A percentile compares a stretch with the other conserved stretches of the same genome.
Evolutionary conservation across 2,113 vertebrate species (phyloP).

Genomic region (human): GRCh38 chrX:73843501-73844000

Average conservation of each 20-base stretch:
- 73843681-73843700: background rate
- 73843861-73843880: background rate
- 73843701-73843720: background rate
- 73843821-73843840: background rate
- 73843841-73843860: background rate
- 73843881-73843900: background rate
- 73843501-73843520: background rate
- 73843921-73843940: constrained; percentile 13
- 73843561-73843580: background rate
- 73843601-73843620: background rate
- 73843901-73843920: background rate
- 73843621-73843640: background rate
- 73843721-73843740: background rate
- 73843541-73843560: background rate
- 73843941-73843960: background rate
- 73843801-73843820: background rate
- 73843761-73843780: background rate
- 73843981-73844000: background rate
- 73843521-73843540: background rate
- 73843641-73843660: constrained; percentile 30
- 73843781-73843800: background rate
- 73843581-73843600: background rate
- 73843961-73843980: background rate
- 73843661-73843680: background rate
- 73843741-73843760: background rate